These are phyloP conservation scores for Selenia dentaria DNA, from an alignment of 2,888 invertebrate genomes.

Conservation along the genomic window DNA sequence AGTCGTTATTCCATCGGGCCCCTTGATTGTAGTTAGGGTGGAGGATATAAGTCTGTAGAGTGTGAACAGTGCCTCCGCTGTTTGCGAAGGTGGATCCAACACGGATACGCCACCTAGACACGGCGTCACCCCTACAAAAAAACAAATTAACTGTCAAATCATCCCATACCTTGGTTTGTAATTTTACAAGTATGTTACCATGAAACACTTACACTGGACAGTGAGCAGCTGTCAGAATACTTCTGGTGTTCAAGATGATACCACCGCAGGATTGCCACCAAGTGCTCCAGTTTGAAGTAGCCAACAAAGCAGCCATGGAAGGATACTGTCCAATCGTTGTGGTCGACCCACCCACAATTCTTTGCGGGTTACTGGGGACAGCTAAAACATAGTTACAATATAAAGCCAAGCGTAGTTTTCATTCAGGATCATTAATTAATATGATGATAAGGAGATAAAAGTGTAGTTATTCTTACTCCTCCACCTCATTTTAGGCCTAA, in stretches of 20 bases:
- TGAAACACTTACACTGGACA: conserved; percentile 41
- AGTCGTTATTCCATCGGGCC: conserved; percentile 38
- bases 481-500: too few species aligned
- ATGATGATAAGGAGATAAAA: too few species aligned
- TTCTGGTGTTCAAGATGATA: background rate
- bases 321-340: background rate
- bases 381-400: too few species aligned
- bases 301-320: conserved; percentile 23
- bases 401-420: too few species aligned
- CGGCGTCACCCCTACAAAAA: conserved; percentile 22
- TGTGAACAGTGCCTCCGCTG: conserved; percentile 37
- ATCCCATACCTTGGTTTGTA: too few species aligned
- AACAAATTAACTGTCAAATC: too few species aligned
- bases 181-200: too few species aligned
- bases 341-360: conserved; percentile 52
- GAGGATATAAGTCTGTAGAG: conserved; percentile 1
- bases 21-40: conserved; percentile 18
- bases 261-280: background rate
- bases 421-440: too few species aligned
- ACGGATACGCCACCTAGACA: conserved; percentile 39
- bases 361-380: conserved; percentile 24
- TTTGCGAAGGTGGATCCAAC: conserved; percentile 43
- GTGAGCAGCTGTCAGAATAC: conserved; percentile 38
- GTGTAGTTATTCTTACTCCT: too few species aligned
- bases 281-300: background rate